phyloP scores from a whole-genome alignment of 2,113 vertebrate genomes.

The Tiliqua scincoides region DNA sequence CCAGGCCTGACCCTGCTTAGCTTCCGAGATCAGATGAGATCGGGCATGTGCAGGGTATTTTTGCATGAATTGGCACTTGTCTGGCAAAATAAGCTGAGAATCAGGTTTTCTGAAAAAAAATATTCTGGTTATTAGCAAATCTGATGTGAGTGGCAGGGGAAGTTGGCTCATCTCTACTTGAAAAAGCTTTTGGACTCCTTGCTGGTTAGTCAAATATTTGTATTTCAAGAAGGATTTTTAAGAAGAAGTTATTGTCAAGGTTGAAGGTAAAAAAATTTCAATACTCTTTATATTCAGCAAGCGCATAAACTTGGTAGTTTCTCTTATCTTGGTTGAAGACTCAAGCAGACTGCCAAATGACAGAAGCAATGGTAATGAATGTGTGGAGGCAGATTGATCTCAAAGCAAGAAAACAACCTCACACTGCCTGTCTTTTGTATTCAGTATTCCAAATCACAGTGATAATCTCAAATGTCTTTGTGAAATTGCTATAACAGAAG shows the following conservation, averaged over 20 bases:
- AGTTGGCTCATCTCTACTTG: background rate
- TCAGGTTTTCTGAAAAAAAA: too few relatives aligned
- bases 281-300: background rate
- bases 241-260: slow-evolving; percentile 23
- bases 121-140: too few relatives aligned
- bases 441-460: background rate
- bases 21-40: too few relatives aligned
- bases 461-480: background rate
- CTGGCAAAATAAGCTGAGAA: too few relatives aligned
- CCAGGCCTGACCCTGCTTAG: too few relatives aligned
- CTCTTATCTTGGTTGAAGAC: background rate
- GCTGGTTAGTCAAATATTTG: background rate
- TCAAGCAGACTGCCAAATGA: background rate
- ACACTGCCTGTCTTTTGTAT: background rate
- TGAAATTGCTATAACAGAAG: background rate
- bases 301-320: background rate
- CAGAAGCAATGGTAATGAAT: background rate
- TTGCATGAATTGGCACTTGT: too few relatives aligned
- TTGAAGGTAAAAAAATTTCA: background rate
- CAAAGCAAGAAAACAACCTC: background rate
- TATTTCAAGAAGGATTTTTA: background rate
- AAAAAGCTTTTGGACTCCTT: background rate
- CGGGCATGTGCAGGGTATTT: too few relatives aligned
- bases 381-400: background rate
- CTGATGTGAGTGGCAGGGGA: too few relatives aligned